Conservation (phyloP, 1,140 invertebrate species). For the Rhopalosiphum padi region DNA sequence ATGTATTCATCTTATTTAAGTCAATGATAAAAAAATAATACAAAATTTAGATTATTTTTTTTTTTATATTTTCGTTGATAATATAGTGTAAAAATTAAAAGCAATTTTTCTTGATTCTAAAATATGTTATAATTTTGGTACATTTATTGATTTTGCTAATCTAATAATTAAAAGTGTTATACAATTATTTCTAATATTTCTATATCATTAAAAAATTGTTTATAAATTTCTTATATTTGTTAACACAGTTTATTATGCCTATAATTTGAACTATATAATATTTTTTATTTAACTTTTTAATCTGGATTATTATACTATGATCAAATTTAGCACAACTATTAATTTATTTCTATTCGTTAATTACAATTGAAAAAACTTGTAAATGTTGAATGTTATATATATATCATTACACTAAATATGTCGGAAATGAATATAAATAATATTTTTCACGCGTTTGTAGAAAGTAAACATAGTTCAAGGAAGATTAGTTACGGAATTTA, state of each 20-base stretch:
- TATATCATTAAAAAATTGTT: too few species aligned
- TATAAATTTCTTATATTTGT: neutral
- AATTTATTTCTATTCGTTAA: neutral
- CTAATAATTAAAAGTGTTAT: neutral
- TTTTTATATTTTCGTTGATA: neutral
- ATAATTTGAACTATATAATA: neutral
- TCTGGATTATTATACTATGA: neutral
- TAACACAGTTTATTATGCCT: neutral
- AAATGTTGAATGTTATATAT: neutral
- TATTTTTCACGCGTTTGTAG: neutral
- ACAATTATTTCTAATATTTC: too few species aligned
- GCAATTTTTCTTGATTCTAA: neutral
- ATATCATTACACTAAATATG: neutral
- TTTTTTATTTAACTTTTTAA: neutral
- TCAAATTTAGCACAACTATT: neutral
- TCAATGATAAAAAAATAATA: neutral
- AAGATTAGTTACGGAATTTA: constrained; percentile 55
- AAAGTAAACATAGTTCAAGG: constrained; percentile 42
- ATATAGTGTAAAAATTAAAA: neutral
- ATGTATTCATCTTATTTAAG: neutral
- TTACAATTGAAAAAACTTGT: too few species aligned
- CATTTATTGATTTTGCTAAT: neutral
- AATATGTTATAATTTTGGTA: neutral
- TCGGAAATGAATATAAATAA: neutral
- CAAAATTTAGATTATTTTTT: neutral